Percentiles rank a stretch among this genome's conserved stretches.
Conservation (phyloP, 2,113 vertebrate genomes). For the Dendrocopos noguchii region DNA sequence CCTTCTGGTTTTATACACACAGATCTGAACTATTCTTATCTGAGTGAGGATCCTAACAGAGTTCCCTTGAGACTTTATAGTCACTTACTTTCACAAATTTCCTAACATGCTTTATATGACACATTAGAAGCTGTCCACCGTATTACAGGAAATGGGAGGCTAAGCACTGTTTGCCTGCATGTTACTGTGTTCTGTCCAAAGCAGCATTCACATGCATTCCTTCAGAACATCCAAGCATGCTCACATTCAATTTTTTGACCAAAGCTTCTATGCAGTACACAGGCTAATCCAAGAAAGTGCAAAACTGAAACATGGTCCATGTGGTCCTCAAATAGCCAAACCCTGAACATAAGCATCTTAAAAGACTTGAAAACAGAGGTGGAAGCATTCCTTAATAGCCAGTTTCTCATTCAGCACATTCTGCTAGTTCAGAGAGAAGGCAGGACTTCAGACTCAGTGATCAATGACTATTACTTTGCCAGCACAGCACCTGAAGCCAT, state of each 20-base stretch:
- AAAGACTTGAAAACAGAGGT: background rate
- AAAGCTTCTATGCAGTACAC: background rate
- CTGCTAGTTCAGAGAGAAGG: background rate
- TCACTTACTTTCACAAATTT: background rate
- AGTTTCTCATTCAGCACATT: background rate
- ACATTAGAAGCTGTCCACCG: background rate
- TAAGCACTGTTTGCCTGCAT: background rate
- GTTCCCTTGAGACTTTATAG: background rate
- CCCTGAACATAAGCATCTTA: background rate
- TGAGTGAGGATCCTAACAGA: background rate
- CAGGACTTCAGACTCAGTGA: background rate
- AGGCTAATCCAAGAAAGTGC: background rate
- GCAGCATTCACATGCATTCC: background rate
- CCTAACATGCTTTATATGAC: background rate
- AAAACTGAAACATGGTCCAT: background rate
- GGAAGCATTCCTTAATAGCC: background rate
- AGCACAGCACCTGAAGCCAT: background rate
- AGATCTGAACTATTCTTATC: background rate
- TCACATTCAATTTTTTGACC: background rate
- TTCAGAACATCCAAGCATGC: background rate
- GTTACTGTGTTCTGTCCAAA: background rate
- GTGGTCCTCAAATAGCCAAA: background rate
- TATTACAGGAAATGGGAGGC: background rate
- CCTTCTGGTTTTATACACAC: accelerated
- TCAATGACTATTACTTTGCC: background rate